Base-by-base conservation (phyloP, 2,797 vertebrate species). In the Coregonus ussuriensis region DNA sequence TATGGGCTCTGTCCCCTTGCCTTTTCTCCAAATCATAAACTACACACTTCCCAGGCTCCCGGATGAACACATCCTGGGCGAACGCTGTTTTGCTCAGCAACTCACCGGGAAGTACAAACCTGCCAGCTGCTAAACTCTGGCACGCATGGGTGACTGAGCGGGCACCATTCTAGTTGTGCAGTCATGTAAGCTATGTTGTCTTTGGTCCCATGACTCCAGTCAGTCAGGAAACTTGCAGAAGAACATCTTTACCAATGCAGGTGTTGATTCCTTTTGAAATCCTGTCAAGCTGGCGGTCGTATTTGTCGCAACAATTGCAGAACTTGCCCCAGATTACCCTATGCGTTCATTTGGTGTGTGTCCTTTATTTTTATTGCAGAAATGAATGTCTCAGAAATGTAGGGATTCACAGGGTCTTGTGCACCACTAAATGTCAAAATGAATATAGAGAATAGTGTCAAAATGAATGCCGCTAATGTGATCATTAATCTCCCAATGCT, bases 401-500 rank as follows among this genome's bases (percentile, higher is more conserved):
- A 47, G 41, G 2, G 71, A 54, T 29, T 54, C 51, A 18, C 71
- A 31, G 21, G 6, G 18, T 15, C 25, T 14, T 29, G 52, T 72
- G 33, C 29, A 3, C 31, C 66, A 66, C 63, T 75, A 67, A 75
- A 67, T 66, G 62, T 75, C 74, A 29, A 18, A n/a, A 62, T 47
- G 53, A 6, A 59, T 72, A 72, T 72, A 31, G 29, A 72, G 71
- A 56, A 72, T 16, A 54, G 71, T 59, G 29, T 72, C 31, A 37
- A 54, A 72, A 56, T 56, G 31, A 54, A 72, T 56, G 71, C 16
- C 15, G 52, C 53, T 72, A 59, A 72, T 72, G 29, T 53, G 51
- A 75, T 65, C 59, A 75, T 75, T 66, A 66, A 65, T 75, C 68
- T 76, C 33, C n/a, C 16, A 56, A 56, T 72, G 53, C 53, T 56